Conservation (phyloP, 2,888 invertebrate species). For the Euplagia quadripunctaria region DNA sequence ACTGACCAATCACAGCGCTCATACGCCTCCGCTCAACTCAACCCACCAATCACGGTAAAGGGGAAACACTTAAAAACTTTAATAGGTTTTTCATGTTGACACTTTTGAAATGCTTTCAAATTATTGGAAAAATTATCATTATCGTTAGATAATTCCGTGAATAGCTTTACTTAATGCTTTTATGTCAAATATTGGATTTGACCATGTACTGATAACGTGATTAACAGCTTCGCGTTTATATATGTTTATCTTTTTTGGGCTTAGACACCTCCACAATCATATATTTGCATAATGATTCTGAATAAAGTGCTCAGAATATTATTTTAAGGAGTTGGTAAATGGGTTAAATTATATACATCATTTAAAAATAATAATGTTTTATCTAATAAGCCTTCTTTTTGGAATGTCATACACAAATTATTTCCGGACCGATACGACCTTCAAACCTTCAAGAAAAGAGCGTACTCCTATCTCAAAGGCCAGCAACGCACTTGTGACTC, state of each 20-base stretch:
- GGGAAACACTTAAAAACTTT: constrained; percentile 81
- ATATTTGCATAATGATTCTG: constrained; percentile 10
- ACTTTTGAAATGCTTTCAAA: constrained; percentile 63
- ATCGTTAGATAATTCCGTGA: constrained; percentile 51
- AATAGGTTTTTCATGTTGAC: constrained; percentile 82
- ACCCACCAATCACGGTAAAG: constrained; percentile 72
- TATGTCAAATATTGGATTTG: constrained; percentile 43
- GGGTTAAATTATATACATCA: not conserved
- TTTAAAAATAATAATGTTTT: no score
- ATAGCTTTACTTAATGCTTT: constrained; percentile 46
- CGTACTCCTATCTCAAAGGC: no score
- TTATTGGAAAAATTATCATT: constrained; percentile 61
- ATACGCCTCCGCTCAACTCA: constrained; percentile 72
- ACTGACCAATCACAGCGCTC: constrained; percentile 69
- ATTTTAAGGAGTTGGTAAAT: not conserved
- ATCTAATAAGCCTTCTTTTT: no score
- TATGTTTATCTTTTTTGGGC: constrained; percentile 27
- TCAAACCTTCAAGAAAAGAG: no score
- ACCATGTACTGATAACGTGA: constrained; percentile 46
- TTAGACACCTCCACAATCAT: constrained; percentile 8
- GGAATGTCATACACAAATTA: no score
- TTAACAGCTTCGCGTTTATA: constrained; percentile 45
- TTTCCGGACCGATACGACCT: no score
- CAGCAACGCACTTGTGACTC: no score
- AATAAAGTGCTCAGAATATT: not conserved